Percentiles rank a stretch among this genome's conserved stretches.
phyloP scores from a whole-genome alignment of 2,888 invertebrate genomes.

The Catocala nupta region DNA sequence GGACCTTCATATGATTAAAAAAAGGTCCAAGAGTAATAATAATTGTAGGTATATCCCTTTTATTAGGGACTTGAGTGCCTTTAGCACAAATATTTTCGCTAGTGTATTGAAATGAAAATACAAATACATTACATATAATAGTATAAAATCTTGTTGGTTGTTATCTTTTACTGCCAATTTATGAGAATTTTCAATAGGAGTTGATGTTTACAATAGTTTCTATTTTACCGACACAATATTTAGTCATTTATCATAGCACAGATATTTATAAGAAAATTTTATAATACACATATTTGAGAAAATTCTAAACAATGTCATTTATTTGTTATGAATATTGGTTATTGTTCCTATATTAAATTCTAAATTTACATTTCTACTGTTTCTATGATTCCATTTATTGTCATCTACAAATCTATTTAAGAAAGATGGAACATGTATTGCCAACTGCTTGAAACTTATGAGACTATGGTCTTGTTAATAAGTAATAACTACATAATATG shows the following conservation, averaged over 20 bases:
- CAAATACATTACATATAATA: background rate
- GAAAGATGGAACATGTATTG: too few relatives aligned
- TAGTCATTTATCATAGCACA: too few relatives aligned
- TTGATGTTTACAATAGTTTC: too few relatives aligned
- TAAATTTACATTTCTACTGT: background rate
- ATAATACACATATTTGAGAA: too few relatives aligned
- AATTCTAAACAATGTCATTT: background rate
- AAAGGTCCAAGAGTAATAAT: constrained; percentile 12
- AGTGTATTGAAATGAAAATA: background rate
- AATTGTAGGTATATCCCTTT: constrained; percentile 7
- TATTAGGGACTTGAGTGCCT: constrained; percentile 32
- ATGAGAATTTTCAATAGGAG: too few relatives aligned
- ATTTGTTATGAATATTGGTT: background rate
- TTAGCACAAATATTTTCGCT: constrained; percentile 29
- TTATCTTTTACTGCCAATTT: background rate
- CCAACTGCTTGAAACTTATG: background rate
- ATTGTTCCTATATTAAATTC: constrained; percentile 15
- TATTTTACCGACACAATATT: too few relatives aligned
- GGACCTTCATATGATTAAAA: constrained; percentile 87
- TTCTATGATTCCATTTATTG: too few relatives aligned
- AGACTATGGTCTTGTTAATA: too few relatives aligned
- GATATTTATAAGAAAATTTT: too few relatives aligned
- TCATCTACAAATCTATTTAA: too few relatives aligned
- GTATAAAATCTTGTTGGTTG: background rate
- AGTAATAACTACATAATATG: too few relatives aligned